Evolutionary conservation across 2,888 invertebrate species (phyloP).

Genomic region (Opisthograptis luteolata): DNA sequence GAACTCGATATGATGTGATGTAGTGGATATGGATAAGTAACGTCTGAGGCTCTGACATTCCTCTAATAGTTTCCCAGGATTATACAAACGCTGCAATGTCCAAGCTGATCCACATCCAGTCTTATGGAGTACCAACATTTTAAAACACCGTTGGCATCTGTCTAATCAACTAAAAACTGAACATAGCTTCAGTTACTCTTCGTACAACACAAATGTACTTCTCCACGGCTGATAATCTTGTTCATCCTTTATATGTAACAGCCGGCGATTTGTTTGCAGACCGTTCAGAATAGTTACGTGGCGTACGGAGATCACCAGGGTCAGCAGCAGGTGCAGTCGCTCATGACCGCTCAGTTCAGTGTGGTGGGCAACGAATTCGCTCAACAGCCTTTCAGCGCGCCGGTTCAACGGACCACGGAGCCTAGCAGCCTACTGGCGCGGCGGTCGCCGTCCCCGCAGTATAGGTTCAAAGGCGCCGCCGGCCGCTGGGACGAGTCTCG

Average conservation of each 20-base stretch:
- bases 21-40: no score
- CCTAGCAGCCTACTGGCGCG: neutral
- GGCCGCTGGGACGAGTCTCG: neutral
- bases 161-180: neutral
- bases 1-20: no score
- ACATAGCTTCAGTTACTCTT: neutral
- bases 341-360: conserved; percentile 13
- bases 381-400: neutral
- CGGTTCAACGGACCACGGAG: neutral
- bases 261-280: conserved; percentile 28
- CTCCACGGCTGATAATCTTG: neutral
- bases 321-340: conserved; percentile 10
- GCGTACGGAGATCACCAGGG: conserved; percentile 14
- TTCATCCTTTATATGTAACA: conserved; percentile 12
- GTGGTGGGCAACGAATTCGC: neutral
- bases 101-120: neutral
- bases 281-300: conserved; percentile 27
- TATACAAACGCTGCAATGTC: no score
- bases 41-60: no score
- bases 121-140: neutral
- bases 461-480: no score
- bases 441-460: neutral
- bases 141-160: no score
- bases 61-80: neutral
- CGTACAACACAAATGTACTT: neutral